Evolutionary conservation across 2,888 invertebrate genomes (phyloP), one percentile per base, ranked within the genome.

Genomic region (Drymonia ruficornis): DNA sequence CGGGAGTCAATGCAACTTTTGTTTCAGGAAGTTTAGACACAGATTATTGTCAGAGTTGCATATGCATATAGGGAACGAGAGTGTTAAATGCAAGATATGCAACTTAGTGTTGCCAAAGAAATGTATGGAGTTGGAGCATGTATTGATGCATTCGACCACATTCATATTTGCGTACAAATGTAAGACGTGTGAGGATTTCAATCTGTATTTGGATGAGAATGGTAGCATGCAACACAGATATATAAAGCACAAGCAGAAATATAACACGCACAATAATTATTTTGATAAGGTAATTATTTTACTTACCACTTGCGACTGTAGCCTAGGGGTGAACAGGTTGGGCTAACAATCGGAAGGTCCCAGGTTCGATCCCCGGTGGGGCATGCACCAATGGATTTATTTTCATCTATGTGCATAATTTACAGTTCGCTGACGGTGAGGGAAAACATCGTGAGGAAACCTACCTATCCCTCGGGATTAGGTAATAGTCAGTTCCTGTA

Each of bases 51-150:
- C 63, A 0, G 23, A 64, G 0, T 0, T 62, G 0, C 87, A 87
- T 51, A 12, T 55, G 12, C 3, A 3, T 0, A 16, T 23, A 0
- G 43, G 54, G 0, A 23, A 48, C 0, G 15, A 16, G 0, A 2
- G 54, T 0, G 48, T 36, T 0, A 11, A 28, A 0, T 87, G 88
- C 50, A 49, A 47, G 0, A 7, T 83, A 0, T 87, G 87, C 13
- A 0, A 9, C 0, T 4, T 8, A 0, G 0, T 2, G 0, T 13
- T 87, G 0, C 0, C 0, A 0, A 60, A 49, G 0, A 40, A 52
- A 1, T 88, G 87, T 46, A 67, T 67, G 62, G 72, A 76, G 1
- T 52, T 59, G 0, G 57, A 72, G 0, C 87, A 87, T 61, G 55
- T 84, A 45, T 2, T 78, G 11, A 16, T 13, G 0, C 87, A 87